These are phyloP conservation scores for Argyrosomus regius DNA, from an alignment of 2,797 vertebrate species.

Conservation along the genomic window DNA sequence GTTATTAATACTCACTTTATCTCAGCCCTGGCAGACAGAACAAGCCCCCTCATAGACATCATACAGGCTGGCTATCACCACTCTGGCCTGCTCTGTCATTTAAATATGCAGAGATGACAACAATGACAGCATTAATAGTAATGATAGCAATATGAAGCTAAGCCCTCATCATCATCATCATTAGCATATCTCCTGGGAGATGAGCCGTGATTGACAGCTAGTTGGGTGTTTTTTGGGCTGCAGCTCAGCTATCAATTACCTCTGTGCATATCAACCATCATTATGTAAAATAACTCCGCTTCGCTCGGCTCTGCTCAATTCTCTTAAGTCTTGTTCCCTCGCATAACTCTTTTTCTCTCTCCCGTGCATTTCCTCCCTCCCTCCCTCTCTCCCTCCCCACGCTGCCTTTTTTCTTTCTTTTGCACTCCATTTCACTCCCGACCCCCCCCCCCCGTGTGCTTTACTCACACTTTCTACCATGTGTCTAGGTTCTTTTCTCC, in stretches of 20 bases:
- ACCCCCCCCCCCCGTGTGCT: not conserved
- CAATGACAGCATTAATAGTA: constrained; percentile 84
- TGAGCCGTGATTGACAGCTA: constrained; percentile 85
- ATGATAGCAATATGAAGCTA: constrained; percentile 82
- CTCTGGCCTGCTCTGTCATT: constrained; percentile 69
- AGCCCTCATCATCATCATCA: constrained; percentile 83
- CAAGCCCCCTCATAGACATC: constrained; percentile 50
- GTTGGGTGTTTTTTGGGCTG: constrained; percentile 83
- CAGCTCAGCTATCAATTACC: constrained; percentile 97
- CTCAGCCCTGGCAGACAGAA: constrained; percentile 40
- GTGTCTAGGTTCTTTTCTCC: constrained; percentile 30
- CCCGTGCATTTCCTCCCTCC: constrained; percentile 44
- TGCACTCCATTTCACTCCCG: constrained; percentile 51
- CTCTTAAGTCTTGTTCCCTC: constrained; percentile 80
- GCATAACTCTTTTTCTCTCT: constrained; percentile 73
- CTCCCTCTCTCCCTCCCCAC: constrained; percentile 35
- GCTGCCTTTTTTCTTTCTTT: constrained; percentile 70
- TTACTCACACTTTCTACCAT: constrained; percentile 40
- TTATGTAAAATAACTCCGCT: constrained; percentile 96
- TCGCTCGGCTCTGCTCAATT: constrained; percentile 80
- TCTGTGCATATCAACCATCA: constrained; percentile 95
- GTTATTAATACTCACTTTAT: constrained; percentile 60
- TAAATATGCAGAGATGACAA: constrained; percentile 81
- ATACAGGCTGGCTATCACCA: constrained; percentile 55
- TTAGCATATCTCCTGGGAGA: constrained; percentile 87